phyloP scores from a whole-genome alignment of 2,888 invertebrate species.

The Hypena proboscidalis region DNA sequence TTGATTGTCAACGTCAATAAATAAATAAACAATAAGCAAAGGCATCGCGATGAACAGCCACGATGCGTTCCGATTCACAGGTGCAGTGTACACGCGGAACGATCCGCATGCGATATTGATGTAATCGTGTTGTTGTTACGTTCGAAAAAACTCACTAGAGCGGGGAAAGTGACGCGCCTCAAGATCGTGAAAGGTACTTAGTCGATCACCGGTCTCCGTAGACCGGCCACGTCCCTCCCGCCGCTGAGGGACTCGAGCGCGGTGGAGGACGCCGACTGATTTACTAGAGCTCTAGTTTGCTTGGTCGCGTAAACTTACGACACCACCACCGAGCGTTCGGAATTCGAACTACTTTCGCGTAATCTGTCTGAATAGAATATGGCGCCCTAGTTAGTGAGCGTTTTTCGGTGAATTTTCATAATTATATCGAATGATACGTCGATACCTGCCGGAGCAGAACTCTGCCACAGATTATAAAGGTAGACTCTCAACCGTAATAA shows the following conservation, averaged over 20 bases:
- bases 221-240: conserved; percentile 61
- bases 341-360: conserved; percentile 84
- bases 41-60: conserved; percentile 26
- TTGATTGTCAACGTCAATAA: conserved; percentile 29
- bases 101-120: conserved; percentile 79
- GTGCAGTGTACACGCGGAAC: conserved; percentile 69
- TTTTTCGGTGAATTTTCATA: conserved; percentile 33
- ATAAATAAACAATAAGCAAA: conserved; percentile 41
- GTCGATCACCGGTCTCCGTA: conserved; percentile 59
- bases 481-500: not conserved
- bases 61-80: conserved; percentile 62
- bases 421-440: not conserved
- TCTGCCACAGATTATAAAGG: not conserved
- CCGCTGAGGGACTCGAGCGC: conserved; percentile 30
- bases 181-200: conserved; percentile 83
- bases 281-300: conserved; percentile 58
- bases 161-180: conserved; percentile 82
- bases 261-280: conserved; percentile 49
- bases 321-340: conserved; percentile 72
- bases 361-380: conserved; percentile 74
- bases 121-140: conserved; percentile 80
- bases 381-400: conserved; percentile 64
- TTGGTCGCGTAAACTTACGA: conserved; percentile 74
- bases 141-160: conserved; percentile 80
- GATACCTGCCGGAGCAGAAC: not conserved